Conservation (phyloP, 2,797 vertebrate genomes). For the Lutra lutra region DNA sequence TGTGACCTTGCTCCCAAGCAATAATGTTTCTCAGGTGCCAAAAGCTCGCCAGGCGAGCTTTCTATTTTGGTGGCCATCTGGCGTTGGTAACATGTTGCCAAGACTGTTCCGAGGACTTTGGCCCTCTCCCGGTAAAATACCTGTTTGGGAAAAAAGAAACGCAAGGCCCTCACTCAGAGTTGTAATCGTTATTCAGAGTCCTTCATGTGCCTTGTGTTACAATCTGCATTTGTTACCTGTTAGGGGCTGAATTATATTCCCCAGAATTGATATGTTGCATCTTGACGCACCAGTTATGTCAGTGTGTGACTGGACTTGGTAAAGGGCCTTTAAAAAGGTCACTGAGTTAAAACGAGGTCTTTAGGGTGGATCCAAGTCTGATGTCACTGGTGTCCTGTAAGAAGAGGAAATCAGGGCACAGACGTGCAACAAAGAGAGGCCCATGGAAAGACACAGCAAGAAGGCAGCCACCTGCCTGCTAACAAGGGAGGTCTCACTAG, state of each 20-base stretch:
- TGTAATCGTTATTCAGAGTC: not conserved
- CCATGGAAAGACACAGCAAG: not conserved
- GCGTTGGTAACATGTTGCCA: not conserved
- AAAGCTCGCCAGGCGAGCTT: not conserved
- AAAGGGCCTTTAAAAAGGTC: not conserved
- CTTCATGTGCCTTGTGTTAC: not conserved
- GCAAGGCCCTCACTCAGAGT: not conserved
- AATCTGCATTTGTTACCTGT: not conserved
- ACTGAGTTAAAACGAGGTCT: not conserved
- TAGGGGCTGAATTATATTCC: not conserved
- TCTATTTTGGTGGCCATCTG: not conserved
- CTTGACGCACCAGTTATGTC: not conserved
- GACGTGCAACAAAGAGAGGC: not conserved
- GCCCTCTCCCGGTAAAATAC: not conserved
- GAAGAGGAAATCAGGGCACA: not conserved
- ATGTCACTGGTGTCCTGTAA: not conserved
- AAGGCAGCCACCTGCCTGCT: not conserved
- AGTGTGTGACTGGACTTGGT: not conserved
- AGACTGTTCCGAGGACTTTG: not conserved
- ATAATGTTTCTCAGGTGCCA: not conserved
- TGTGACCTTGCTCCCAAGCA: not conserved
- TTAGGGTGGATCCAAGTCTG: not conserved
- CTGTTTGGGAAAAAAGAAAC: not conserved
- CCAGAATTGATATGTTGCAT: not conserved
- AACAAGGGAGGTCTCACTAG: too few species aligned